These are phyloP conservation scores for Protula sp. DNA, from an alignment of 2,888 invertebrate species.

Conservation along the genomic window DNA sequence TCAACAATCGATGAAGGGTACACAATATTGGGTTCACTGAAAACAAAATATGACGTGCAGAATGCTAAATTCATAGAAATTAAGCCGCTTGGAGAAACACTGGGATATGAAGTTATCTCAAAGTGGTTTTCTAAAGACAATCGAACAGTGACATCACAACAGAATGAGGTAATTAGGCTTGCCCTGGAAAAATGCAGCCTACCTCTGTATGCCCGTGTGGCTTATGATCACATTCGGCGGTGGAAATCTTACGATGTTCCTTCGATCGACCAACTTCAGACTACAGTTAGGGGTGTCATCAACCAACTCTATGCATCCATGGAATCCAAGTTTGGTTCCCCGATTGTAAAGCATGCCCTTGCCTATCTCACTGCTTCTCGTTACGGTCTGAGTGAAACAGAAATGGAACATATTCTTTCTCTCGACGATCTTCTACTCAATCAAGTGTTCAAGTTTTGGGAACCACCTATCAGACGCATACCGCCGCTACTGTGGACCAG, in stretches of 20 bases:
- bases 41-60: background rate
- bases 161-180: background rate
- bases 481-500: constrained; percentile 10
- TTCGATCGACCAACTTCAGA: background rate
- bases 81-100: background rate
- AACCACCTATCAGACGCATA: constrained; percentile 7
- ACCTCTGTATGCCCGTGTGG: constrained; percentile 16
- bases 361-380: constrained; percentile 17
- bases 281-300: constrained; percentile 11
- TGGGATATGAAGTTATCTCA: background rate
- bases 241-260: constrained; percentile 16
- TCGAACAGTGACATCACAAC: background rate
- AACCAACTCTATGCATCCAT: constrained; percentile 12
- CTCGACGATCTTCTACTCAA: constrained; percentile 7
- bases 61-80: constrained; percentile 2
- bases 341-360: constrained; percentile 12
- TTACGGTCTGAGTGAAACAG: constrained; percentile 15
- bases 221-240: constrained; percentile 12
- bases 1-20: constrained; percentile 5
- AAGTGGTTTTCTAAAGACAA: background rate
- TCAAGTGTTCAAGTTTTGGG: constrained; percentile 1
- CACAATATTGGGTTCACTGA: background rate
- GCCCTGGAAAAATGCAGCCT: constrained; percentile 15
- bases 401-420: constrained; percentile 8
- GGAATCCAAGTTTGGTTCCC: constrained; percentile 18